Evolutionary conservation across 53 echinoderm and acorn worm species (phyloP).

Genomic region (Astropecten irregularis): DNA sequence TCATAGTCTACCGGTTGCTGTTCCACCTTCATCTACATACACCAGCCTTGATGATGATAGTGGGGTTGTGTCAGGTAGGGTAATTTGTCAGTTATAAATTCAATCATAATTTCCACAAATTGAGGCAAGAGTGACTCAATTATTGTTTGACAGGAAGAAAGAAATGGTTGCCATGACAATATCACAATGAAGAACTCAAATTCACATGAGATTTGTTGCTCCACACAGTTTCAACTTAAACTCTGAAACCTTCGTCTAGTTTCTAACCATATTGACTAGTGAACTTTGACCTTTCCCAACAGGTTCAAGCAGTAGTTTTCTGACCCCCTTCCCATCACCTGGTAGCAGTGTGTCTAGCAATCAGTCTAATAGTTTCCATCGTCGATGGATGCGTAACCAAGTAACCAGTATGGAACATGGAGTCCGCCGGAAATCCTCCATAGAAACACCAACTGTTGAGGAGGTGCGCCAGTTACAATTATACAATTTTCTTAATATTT

Average conservation of each 20-base stretch:
- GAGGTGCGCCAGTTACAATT: slow-evolving; percentile 67
- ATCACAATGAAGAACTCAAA: no score
- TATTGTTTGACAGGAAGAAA: no score
- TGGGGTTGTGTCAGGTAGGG: slow-evolving; percentile 80
- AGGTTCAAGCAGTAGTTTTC: slow-evolving; percentile 77
- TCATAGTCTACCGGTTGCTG: slow-evolving; percentile 89
- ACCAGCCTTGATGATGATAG: slow-evolving; percentile 76
- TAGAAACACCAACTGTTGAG: slow-evolving; percentile 47
- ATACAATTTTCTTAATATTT: not conserved
- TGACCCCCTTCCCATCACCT: slow-evolving; percentile 89
- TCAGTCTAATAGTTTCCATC: slow-evolving; percentile 79
- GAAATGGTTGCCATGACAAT: no score
- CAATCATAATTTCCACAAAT: no score
- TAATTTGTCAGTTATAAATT: not conserved
- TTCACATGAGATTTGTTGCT: no score
- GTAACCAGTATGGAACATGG: slow-evolving; percentile 89
- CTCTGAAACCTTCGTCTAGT: no score
- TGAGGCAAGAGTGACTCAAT: no score
- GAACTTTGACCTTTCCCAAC: no score
- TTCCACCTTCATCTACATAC: slow-evolving; percentile 76
- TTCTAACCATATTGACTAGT: no score
- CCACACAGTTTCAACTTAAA: no score
- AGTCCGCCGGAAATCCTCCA: slow-evolving; percentile 74
- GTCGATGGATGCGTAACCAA: slow-evolving; percentile 86
- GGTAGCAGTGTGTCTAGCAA: slow-evolving; percentile 77